Base-by-base conservation (phyloP, 2,888 invertebrate species). In the Platypus cylindrus region DNA sequence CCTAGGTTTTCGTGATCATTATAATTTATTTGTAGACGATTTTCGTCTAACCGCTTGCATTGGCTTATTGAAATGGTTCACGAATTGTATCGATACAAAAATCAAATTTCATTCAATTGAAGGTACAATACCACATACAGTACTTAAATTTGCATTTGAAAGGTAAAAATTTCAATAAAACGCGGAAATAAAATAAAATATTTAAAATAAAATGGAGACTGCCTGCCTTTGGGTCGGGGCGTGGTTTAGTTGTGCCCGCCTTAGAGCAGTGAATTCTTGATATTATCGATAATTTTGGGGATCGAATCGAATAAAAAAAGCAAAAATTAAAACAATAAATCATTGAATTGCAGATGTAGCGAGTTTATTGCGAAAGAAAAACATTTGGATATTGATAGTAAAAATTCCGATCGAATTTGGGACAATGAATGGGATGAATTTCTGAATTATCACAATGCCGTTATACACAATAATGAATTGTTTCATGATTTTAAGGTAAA, bases 361-460 rank as follows among this genome's bases (percentile, higher is more conserved):
- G 84, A 85, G 53, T 84, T 75, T 50, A 67, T 89, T n/a, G 70
- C 74, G 4, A 70, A 70, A 48, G 75, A 75, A 43, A 73, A 75
- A 15, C 84, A 86, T 55, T 78, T 85, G 50, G 81, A 83, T 44
- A 72, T 78, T 2, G 81, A 79, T 48, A n/a, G n/a, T n/a, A 73
- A 73, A 31, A 67, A 71, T 30, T 55, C 64, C 7, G 52, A 55
- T 18, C 66, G 73, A 45, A 63, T 55, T 11, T 83, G 83, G 78
- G 80, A 84, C 44, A 79, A 83, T 51, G 86, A 91, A 55, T 93
- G 93, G 93, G 86, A 89, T 52, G 77, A 80, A 49, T 85, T 91
- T 52, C 64, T 86, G 2, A 71, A 72, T 1, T 74, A 78, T 52
- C 76, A 73, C 58, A 70, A 75, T 61, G 58, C 70, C 35, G 52